Base-by-base conservation (phyloP, 2,797 vertebrate genomes). In the Smutsia temminckii region DNA sequence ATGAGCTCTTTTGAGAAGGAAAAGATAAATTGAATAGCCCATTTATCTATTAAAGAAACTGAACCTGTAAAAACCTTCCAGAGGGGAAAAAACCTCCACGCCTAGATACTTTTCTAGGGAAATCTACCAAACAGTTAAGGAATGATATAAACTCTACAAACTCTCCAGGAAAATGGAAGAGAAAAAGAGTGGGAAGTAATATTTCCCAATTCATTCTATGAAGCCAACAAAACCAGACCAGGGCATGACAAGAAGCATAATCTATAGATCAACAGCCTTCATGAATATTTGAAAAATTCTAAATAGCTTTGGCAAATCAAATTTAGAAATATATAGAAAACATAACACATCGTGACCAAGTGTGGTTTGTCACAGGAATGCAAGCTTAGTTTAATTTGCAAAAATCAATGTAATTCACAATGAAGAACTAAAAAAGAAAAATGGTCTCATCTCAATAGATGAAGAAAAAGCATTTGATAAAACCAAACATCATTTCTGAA, bases 231-330 rank as follows among this genome's bases (percentile, higher is more conserved):
- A 71, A 84, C 27, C 10, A 69, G n/a, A 61, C 37, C 72, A 83
- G n/a, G 10, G 68, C 20, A 93, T 46, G 18, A 75, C 18, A 75
- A 92, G 49, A 87, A 91, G 66, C 23, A n/a, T 91, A 91, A 86
- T 6, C 32, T 64, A 80, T 0, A 72, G n/a, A 27, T 74, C 40
- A 57, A 86, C 4, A 49, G 8, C 37, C 40, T 71, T 53, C 59
- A 63, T 23, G 18, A 77, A 61, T 57, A 80, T 40, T 34, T 49
- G 40, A 69, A 74, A 80, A 74, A 20, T 37, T 53, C 27, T 64
- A 49, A 74, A 74, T 27, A 83, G 51, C 57, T 80, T 74, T 66
- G 81, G n/a, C 59, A 87, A 91, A 21, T 59, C 14, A 89, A 51
- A 86, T 74, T 4, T 21, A 86, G 78, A 59, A 85, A 74, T 27